Conservation (phyloP, 2,888 invertebrate genomes). For the Escarpia spicata region DNA sequence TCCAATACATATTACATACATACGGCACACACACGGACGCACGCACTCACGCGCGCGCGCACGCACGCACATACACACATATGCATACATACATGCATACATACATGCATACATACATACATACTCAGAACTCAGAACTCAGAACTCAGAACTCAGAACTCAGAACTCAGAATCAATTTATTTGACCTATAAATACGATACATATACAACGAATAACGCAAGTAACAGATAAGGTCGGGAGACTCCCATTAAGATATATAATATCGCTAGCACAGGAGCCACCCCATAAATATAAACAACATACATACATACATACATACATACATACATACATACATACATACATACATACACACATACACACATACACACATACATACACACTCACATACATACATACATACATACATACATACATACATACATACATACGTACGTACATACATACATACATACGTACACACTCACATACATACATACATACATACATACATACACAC, state of each 20-base stretch:
- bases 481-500: background rate
- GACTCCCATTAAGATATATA: too few relatives aligned
- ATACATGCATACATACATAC: background rate
- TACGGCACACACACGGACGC: too few relatives aligned
- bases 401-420: background rate
- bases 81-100: background rate
- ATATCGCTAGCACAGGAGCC: too few relatives aligned
- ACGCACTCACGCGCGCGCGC: too few relatives aligned
- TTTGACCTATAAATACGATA: too few relatives aligned
- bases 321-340: background rate
- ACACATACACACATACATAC: background rate
- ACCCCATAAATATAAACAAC: too few relatives aligned
- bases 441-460: background rate
- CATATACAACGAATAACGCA: too few relatives aligned
- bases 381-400: background rate
- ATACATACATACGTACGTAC: background rate
- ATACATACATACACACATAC: background rate
- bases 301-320: background rate
- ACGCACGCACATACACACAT: too few relatives aligned
- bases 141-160: too few relatives aligned
- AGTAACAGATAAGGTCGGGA: too few relatives aligned
- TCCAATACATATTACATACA: too few relatives aligned
- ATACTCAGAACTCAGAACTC: background rate
- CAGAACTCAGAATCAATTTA: too few relatives aligned
- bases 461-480: background rate